These are phyloP conservation scores for Ceratothoa steindachneri DNA, from an alignment of 2,888 invertebrate genomes.

Conservation along the genomic window DNA sequence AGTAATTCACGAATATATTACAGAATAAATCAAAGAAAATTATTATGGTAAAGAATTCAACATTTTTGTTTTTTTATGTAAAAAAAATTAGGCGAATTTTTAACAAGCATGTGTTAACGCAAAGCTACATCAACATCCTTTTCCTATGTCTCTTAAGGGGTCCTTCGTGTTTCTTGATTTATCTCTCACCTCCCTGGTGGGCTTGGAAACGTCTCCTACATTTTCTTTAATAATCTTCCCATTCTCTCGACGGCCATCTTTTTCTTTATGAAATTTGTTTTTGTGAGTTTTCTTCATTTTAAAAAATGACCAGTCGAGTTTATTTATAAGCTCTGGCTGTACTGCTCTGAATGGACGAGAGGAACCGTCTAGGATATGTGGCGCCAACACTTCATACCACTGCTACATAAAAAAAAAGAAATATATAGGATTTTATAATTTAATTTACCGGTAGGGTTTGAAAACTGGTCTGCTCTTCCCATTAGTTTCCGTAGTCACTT, in stretches of 20 bases:
- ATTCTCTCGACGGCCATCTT: not conserved
- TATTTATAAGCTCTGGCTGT: conserved; percentile 26
- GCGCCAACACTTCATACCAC: conserved; percentile 42
- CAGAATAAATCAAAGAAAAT: too few species aligned
- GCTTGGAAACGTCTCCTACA: not conserved
- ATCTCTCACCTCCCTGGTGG: not conserved
- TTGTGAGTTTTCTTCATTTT: conserved; percentile 37
- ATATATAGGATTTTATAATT: not conserved
- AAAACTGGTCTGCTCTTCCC: too few species aligned
- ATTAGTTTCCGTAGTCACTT: too few species aligned
- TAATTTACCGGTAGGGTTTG: not conserved
- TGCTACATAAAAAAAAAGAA: conserved; percentile 20
- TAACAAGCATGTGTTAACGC: too few species aligned
- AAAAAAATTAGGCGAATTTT: too few species aligned
- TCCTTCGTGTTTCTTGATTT: not conserved
- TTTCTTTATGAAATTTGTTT: not conserved
- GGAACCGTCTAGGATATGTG: conserved; percentile 33
- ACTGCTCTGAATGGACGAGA: conserved; percentile 10
- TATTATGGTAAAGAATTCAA: too few species aligned
- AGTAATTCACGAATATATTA: too few species aligned
- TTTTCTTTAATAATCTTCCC: not conserved
- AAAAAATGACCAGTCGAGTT: conserved; percentile 39
- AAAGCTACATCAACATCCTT: too few species aligned
- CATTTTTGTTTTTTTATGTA: too few species aligned
- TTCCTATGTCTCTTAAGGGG: too few species aligned